Conservation (phyloP, 2,113 vertebrate species). For the Perca fluviatilis region DNA sequence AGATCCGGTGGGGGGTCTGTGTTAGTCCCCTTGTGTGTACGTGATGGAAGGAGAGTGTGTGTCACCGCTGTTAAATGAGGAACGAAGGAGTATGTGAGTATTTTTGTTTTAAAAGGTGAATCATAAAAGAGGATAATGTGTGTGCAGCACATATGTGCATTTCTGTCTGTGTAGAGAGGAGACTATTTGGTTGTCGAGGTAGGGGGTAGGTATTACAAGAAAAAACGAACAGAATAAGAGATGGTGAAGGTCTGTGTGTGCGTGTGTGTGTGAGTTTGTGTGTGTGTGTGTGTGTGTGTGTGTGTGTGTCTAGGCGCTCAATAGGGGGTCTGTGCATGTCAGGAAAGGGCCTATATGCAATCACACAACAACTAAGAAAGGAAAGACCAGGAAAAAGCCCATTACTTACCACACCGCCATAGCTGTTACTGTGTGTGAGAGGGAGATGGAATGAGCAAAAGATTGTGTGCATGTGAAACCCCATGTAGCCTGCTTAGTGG, state of each 20-base stretch:
- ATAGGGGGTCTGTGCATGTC: conserved; percentile 41
- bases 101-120: conserved; percentile 8
- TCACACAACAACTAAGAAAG: conserved; percentile 45
- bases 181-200: conserved; percentile 21
- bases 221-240: conserved; percentile 24
- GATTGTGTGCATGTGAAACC: conserved; percentile 3
- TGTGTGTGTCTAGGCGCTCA: conserved; percentile 17
- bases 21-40: conserved; percentile 29
- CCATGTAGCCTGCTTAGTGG: background rate
- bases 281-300: background rate
- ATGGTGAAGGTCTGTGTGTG: background rate
- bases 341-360: conserved; percentile 45
- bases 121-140: conserved; percentile 33
- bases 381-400: conserved; percentile 42
- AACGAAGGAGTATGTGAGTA: background rate
- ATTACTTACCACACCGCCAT: conserved; percentile 29
- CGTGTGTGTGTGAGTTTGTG: background rate
- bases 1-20: conserved; percentile 20
- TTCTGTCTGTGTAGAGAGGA: conserved; percentile 16
- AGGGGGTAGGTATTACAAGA: conserved; percentile 39
- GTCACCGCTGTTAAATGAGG: conserved; percentile 26
- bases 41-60: conserved; percentile 16
- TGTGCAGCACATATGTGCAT: conserved; percentile 11
- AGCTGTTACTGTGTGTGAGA: conserved; percentile 4
- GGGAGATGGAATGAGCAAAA: background rate